These are phyloP conservation scores for Hydrotaea diabolus DNA, from an alignment of 2,888 invertebrate species.

Conservation along the genomic window DNA sequence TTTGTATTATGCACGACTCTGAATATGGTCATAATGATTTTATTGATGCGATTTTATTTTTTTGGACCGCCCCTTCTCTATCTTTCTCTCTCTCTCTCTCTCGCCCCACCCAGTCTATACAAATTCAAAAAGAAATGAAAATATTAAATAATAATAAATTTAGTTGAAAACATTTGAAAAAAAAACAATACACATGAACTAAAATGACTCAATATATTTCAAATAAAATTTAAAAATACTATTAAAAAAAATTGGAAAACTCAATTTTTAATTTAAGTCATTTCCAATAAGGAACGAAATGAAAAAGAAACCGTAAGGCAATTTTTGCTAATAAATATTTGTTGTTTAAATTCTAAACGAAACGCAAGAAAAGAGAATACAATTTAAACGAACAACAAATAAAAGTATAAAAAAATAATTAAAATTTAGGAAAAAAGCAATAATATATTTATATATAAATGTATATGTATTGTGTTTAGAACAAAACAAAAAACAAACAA, in stretches of 20 bases:
- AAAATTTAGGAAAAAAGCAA: slow-evolving; percentile 55
- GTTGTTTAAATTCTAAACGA: slow-evolving; percentile 47
- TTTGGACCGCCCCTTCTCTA: too few species aligned
- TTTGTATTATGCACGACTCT: too few species aligned
- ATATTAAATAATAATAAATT: not conserved
- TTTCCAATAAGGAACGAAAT: slow-evolving; percentile 33
- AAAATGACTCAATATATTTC: slow-evolving; percentile 36
- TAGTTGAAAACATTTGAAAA: not conserved
- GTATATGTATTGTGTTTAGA: slow-evolving; percentile 62
- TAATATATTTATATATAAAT: slow-evolving; percentile 61
- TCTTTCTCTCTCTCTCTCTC: too few species aligned
- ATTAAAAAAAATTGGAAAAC: slow-evolving; percentile 27
- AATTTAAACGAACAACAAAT: too few species aligned
- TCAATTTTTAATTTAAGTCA: slow-evolving; percentile 45
- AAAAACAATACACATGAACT: not conserved
- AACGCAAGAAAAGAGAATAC: too few species aligned
- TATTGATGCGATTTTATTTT: too few species aligned
- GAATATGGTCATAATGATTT: too few species aligned
- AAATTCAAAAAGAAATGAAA: not conserved
- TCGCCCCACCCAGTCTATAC: not conserved
- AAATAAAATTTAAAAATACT: slow-evolving; percentile 46
- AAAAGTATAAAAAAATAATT: slow-evolving; percentile 42
- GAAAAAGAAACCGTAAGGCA: slow-evolving; percentile 32
- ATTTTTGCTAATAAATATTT: slow-evolving; percentile 65
- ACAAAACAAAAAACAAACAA: slow-evolving; percentile 47